phyloP scores from a whole-genome alignment of 2,113 vertebrate species.

The Ranitomeya variabilis region DNA sequence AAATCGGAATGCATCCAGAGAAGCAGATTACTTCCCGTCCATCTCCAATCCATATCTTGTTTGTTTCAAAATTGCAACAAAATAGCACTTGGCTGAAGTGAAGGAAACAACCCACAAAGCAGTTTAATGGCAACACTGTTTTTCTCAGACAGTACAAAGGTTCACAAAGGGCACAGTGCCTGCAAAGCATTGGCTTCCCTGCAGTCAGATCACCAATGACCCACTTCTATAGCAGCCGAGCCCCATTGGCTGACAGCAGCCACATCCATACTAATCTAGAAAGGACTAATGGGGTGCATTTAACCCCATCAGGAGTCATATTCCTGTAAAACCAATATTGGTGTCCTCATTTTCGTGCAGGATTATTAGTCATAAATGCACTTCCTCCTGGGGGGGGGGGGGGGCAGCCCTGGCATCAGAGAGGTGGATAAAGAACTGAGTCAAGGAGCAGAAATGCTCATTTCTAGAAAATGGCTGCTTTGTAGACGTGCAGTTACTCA shows the following conservation, averaged over 20 bases:
- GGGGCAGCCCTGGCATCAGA: neutral
- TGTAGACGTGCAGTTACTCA: constrained; percentile 48
- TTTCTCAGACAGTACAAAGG: constrained; percentile 35
- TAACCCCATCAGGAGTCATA: neutral
- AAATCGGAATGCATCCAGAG: no score
- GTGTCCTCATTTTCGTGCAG: neutral
- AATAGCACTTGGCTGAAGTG: neutral
- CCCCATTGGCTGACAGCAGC: neutral
- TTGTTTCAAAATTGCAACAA: no score
- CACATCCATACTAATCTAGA: neutral
- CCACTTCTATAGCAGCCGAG: neutral
- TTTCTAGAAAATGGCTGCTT: neutral
- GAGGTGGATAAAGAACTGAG: neutral
- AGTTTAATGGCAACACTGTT: neutral
- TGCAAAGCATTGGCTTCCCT: neutral
- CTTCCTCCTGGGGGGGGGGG: constrained; percentile 2
- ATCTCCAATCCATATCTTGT: no score
- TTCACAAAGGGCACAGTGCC: neutral
- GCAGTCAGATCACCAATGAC: constrained; percentile 35
- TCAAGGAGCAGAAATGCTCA: constrained; percentile 10
- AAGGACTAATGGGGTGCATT: neutral
- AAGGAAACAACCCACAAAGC: neutral
- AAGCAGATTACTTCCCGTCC: no score
- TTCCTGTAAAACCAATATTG: neutral
- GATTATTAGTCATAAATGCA: constrained; percentile 4